Conservation (phyloP, 2,888 invertebrate genomes). For the Schrankia costaestrigalis region DNA sequence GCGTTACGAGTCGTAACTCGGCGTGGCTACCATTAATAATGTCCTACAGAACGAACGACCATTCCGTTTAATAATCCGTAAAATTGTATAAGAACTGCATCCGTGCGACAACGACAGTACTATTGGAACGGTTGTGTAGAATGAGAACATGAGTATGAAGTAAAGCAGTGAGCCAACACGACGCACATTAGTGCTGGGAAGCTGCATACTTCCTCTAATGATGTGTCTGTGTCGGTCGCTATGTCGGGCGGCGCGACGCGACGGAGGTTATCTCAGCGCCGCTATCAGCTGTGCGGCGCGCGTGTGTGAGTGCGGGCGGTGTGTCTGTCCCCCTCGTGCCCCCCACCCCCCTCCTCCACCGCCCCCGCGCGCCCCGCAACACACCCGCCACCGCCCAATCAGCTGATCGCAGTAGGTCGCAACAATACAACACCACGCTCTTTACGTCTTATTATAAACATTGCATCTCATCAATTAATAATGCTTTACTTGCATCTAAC, state of each 20-base stretch:
- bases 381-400: constrained; percentile 54
- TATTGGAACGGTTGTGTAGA: too few species aligned
- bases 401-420: constrained; percentile 71
- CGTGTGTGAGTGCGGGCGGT: constrained; percentile 31
- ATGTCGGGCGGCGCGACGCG: constrained; percentile 6
- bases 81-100: constrained; percentile 10
- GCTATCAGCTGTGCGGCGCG: constrained; percentile 44
- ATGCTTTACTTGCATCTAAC: too few species aligned
- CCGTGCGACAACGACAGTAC: too few species aligned
- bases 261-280: constrained; percentile 31
- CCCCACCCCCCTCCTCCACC: constrained; percentile 36
- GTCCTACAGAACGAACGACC: background rate
- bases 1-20: constrained; percentile 9
- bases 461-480: too few species aligned
- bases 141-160: too few species aligned
- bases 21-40: constrained; percentile 7
- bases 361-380: constrained; percentile 63
- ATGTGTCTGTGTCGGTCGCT: constrained; percentile 5
- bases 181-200: background rate
- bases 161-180: background rate
- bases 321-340: constrained; percentile 35
- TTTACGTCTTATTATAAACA: background rate
- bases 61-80: constrained; percentile 8
- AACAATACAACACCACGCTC: constrained; percentile 5
- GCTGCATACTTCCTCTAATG: constrained; percentile 5